Percentiles rank a stretch among this genome's conserved stretches.
Conservation (phyloP, 2,888 invertebrate species). For the Dorcus parallelipipedus region DNA sequence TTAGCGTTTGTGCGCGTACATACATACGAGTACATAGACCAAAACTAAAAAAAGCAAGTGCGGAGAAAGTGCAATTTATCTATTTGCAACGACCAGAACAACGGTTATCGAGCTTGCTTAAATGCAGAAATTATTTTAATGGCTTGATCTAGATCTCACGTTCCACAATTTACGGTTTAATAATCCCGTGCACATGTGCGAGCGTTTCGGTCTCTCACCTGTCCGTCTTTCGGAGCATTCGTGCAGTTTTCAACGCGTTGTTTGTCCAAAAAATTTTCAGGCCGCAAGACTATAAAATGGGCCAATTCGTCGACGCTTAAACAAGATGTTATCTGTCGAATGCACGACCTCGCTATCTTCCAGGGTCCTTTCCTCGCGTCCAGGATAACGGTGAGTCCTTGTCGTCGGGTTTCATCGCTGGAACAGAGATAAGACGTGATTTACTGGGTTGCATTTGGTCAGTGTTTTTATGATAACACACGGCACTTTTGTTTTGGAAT, state of each 20-base stretch:
- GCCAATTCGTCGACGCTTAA: slow-evolving; percentile 43
- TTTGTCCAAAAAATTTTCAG: slow-evolving; percentile 75
- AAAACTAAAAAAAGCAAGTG: too few relatives aligned
- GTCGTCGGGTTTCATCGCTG: slow-evolving; percentile 52
- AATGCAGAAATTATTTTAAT: too few relatives aligned
- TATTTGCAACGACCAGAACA: too few relatives aligned
- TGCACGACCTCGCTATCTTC: slow-evolving; percentile 59
- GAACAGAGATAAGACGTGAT: background rate
- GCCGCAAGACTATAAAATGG: slow-evolving; percentile 61
- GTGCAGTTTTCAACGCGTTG: slow-evolving; percentile 68
- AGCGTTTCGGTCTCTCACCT: slow-evolving; percentile 44
- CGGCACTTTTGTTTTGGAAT: too few relatives aligned
- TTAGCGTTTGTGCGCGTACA: background rate
- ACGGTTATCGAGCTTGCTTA: too few relatives aligned
- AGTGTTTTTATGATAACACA: too few relatives aligned
- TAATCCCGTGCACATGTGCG: too few relatives aligned
- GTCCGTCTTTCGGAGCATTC: slow-evolving; percentile 57
- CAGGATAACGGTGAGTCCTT: slow-evolving; percentile 60
- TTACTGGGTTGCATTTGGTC: background rate
- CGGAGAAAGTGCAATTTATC: too few relatives aligned
- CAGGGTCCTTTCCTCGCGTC: slow-evolving; percentile 64
- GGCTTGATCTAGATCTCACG: background rate
- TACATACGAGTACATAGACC: too few relatives aligned
- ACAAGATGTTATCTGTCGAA: slow-evolving; percentile 56
- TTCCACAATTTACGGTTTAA: background rate